A percentile compares a stretch with the other conserved stretches of the same genome.
Conservation (phyloP, 2,888 invertebrate species). For the Apotomis turbidana region DNA sequence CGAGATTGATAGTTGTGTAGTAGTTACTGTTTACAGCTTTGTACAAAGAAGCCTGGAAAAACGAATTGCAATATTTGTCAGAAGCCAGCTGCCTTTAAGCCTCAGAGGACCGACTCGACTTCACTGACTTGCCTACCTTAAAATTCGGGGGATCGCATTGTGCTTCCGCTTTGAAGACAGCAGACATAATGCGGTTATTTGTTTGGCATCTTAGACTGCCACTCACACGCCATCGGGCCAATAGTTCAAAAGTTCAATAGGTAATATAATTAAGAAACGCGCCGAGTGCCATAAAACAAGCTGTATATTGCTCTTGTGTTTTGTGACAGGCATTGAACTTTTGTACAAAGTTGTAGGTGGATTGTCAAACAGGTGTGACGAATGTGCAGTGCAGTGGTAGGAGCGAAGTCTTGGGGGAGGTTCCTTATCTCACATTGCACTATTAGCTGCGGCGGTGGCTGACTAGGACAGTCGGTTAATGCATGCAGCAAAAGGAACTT, state of each 20-base stretch:
- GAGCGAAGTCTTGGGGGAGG: no score
- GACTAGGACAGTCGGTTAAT: no score
- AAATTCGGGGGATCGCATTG: no score
- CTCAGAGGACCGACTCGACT: no score
- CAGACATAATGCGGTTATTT: no score
- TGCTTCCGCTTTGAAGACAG: no score
- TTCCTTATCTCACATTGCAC: no score
- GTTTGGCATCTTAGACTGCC: constrained; percentile 52
- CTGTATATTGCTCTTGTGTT: not conserved
- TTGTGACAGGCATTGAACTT: constrained; percentile 69
- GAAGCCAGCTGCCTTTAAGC: constrained; percentile 62
- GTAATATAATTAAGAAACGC: constrained; percentile 33
- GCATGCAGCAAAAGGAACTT: no score
- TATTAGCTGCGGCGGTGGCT: no score
- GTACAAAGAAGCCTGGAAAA: constrained; percentile 70
- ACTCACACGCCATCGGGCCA: constrained; percentile 54
- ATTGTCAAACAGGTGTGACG: constrained; percentile 51
- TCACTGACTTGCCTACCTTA: no score
- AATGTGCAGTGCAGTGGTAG: constrained; percentile 44
- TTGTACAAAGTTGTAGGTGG: constrained; percentile 75
- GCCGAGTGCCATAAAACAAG: not conserved
- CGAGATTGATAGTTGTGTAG: constrained; percentile 38
- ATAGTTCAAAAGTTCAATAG: constrained; percentile 71
- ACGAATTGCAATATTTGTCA: constrained; percentile 33
- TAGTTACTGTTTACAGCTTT: constrained; percentile 68